These are phyloP conservation scores for Pachypanchax playfairii DNA, from an alignment of 2,113 vertebrate genomes.

Conservation along the genomic window DNA sequence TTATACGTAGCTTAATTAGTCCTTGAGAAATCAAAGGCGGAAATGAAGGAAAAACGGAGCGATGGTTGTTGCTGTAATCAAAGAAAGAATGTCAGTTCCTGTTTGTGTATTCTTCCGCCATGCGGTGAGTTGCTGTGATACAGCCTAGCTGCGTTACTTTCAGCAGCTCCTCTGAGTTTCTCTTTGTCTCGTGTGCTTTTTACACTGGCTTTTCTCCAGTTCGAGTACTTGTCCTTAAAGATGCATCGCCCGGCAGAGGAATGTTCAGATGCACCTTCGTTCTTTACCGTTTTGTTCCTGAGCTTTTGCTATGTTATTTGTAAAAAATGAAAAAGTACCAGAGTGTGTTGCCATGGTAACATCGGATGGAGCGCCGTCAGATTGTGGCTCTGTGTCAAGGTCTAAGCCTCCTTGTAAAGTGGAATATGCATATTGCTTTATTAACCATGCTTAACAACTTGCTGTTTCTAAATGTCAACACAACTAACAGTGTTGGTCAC, in stretches of 20 bases:
- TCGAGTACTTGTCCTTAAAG: conserved; percentile 38
- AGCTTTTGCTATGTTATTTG: conserved; percentile 68
- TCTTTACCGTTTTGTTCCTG: conserved; percentile 65
- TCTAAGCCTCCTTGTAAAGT: conserved; percentile 69
- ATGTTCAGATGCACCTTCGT: conserved; percentile 41
- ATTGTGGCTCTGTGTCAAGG: conserved; percentile 77
- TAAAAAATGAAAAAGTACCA: conserved; percentile 50
- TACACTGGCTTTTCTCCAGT: conserved; percentile 9
- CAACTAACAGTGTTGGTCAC: conserved; percentile 23
- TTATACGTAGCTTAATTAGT: conserved; percentile 68
- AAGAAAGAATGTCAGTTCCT: conserved; percentile 29
- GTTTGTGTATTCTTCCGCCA: background rate
- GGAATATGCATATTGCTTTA: conserved; percentile 63
- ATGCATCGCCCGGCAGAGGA: conserved; percentile 35
- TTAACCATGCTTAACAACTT: conserved; percentile 60
- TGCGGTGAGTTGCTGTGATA: conserved; percentile 15
- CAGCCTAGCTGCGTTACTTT: conserved; percentile 20
- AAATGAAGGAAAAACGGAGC: conserved; percentile 37
- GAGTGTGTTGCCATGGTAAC: conserved; percentile 80
- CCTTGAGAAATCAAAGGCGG: conserved; percentile 68
- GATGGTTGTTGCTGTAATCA: conserved; percentile 46
- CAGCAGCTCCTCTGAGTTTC: conserved; percentile 2
- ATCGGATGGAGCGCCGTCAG: conserved; percentile 68
- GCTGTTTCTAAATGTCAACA: conserved; percentile 26
- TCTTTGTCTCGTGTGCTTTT: background rate